phyloP scores from a whole-genome alignment of 2,113 vertebrate species.

The Zootoca vivipara region DNA sequence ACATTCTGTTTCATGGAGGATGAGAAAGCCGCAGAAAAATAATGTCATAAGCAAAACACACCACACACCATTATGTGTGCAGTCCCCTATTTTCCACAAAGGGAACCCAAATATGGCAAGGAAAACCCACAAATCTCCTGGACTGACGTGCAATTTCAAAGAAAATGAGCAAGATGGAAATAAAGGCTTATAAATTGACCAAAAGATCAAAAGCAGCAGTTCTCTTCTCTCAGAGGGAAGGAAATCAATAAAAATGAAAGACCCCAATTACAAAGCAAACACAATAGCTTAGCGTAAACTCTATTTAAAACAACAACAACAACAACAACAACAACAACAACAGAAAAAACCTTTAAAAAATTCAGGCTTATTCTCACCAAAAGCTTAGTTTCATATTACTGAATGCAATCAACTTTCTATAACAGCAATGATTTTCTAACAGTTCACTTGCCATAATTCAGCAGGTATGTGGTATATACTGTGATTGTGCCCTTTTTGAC shows the following conservation, averaged over 20 bases:
- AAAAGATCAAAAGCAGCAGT: slow-evolving; percentile 14
- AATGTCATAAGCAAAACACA: neutral
- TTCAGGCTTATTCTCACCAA: neutral
- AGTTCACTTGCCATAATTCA: slow-evolving; percentile 52
- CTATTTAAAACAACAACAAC: too few species aligned
- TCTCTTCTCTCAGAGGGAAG: neutral
- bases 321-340: too few species aligned
- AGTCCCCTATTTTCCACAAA: neutral
- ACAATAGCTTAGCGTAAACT: neutral
- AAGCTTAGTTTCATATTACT: slow-evolving; percentile 8
- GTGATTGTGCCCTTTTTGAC: slow-evolving; percentile 57
- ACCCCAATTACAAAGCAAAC: neutral
- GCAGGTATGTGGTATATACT: slow-evolving; percentile 42
- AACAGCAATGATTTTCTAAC: slow-evolving; percentile 43
- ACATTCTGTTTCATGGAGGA: neutral
- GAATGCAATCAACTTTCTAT: slow-evolving; percentile 35
- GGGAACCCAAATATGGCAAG: neutral
- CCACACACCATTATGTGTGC: neutral
- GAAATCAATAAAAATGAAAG: slow-evolving; percentile 29
- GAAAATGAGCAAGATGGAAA: slow-evolving; percentile 5
- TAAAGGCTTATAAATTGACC: slow-evolving; percentile 12
- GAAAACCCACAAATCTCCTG: neutral
- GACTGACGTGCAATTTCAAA: slow-evolving; percentile 2
- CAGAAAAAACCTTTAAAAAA: too few species aligned
- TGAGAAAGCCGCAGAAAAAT: neutral